phyloP scores from a whole-genome alignment of 2,113 vertebrate species.

The Cyprinus carpio region DNA sequence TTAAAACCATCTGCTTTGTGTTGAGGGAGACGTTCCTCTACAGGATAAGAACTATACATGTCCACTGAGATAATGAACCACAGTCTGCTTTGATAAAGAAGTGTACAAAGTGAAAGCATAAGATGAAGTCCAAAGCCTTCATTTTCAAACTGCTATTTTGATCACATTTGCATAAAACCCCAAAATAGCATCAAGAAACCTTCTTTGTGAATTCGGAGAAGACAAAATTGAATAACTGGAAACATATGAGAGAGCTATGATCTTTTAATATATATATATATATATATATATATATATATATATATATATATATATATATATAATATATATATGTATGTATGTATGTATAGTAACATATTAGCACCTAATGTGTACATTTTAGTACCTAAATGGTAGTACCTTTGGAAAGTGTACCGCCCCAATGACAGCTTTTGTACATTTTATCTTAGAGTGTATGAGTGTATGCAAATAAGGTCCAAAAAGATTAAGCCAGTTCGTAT shows the following conservation, averaged over 20 bases:
- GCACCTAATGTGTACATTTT: background rate
- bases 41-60: slow-evolving; percentile 21
- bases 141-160: background rate
- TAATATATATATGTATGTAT: no score
- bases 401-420: background rate
- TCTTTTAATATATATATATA: background rate
- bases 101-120: background rate
- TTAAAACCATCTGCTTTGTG: slow-evolving; percentile 72
- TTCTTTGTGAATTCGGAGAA: background rate
- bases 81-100: background rate
- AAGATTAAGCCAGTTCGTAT: background rate
- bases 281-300: no score
- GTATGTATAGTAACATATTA: background rate
- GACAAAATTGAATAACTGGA: background rate
- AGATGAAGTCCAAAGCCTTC: background rate
- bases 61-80: background rate
- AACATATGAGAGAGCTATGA: background rate
- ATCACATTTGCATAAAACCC: background rate
- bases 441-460: background rate
- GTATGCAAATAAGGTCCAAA: background rate
- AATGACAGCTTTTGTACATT: background rate
- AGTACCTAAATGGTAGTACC: background rate
- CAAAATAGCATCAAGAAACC: background rate
- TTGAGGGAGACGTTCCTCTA: slow-evolving; percentile 63
- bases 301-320: no score